These are phyloP conservation scores for Morone chrysops DNA, from an alignment of 2,113 vertebrate species.

Conservation along the genomic window DNA sequence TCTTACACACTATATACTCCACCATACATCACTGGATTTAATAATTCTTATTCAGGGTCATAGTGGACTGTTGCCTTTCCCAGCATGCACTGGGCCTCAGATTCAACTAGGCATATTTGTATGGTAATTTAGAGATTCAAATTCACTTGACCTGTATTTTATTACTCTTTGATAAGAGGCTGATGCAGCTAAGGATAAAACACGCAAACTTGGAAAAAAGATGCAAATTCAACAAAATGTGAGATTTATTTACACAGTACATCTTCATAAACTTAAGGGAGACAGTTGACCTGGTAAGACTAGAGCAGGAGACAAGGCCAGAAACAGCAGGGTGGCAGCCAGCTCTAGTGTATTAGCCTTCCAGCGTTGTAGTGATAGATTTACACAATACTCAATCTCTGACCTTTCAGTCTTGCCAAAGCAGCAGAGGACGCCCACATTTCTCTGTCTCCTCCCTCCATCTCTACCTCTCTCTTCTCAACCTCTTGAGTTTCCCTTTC, in stretches of 20 bases:
- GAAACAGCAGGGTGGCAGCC: constrained; percentile 44
- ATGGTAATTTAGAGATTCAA: background rate
- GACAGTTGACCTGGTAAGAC: constrained; percentile 27
- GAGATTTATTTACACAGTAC: background rate
- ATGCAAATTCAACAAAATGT: constrained; percentile 16
- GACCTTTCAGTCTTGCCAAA: constrained; percentile 76
- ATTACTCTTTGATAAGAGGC: background rate
- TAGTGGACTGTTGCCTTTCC: background rate
- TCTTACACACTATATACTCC: background rate
- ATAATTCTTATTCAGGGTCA: background rate
- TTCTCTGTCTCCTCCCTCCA: constrained; percentile 34
- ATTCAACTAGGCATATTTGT: background rate
- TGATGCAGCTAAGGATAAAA: constrained; percentile 2
- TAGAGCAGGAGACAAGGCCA: constrained; percentile 27
- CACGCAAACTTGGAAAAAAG: background rate
- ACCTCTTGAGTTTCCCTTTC: constrained; percentile 39
- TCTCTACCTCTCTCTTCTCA: constrained; percentile 31
- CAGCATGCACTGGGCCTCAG: background rate
- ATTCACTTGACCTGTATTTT: background rate
- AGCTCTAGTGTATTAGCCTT: constrained; percentile 43
- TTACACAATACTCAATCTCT: constrained; percentile 67
- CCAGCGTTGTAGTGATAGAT: constrained; percentile 66
- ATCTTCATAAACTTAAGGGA: constrained; percentile 6
- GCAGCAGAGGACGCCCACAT: constrained; percentile 70
- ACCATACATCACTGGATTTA: background rate